Evolutionary conservation across 2,797 vertebrate species (phyloP), one percentile per base, ranked within the genome.

Genomic region (Ispidina picta): DNA sequence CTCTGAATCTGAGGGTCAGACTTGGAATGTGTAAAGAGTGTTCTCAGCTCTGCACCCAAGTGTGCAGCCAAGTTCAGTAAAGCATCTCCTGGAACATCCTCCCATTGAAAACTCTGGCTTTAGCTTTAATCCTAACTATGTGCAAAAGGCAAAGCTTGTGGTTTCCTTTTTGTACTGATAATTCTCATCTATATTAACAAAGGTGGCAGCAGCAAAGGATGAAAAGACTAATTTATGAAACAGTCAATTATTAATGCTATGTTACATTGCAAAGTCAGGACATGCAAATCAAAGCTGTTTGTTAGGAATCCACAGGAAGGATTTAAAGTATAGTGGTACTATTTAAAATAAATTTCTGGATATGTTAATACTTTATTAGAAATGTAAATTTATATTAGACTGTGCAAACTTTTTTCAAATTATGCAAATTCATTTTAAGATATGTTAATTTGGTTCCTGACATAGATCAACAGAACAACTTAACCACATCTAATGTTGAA

Each of bases 261-360:
- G 41, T 74, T 90, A 48, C 63, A n/a, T 13, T 52, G 82, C 93
- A 96, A 97, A 90, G 95, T 96, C 95, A 96, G 87, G 92, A 95
- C 94, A 96, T 95, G 94, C 84, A 95, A 96, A 96, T 96, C 65
- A 88, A 92, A 91, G 74, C 17, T 93, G 85, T 95, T 96, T 92
- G 73, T 83, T 73, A 76, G 52, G 62, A 81, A 94, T 70, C 25
- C 72, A 78, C 59, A 25, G 72, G 78, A 89, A 90, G 41, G 39
- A 88, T 93, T 92, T 82, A 71, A 94, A 94, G 94, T 54, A 59
- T 5, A 74, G 59, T 8, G 9, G 37, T 52, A 90, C 66, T 22
- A 65, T 93, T 96, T 85, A 37, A 92, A 86, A 95, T 83, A 83
- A 76, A 46, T 66, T 94, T 95, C 58, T 69, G 74, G 90, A 91